Evolutionary conservation across 2,888 invertebrate genomes (phyloP), one percentile per base, ranked within the genome.

Genomic region (Pelosia muscerda): DNA sequence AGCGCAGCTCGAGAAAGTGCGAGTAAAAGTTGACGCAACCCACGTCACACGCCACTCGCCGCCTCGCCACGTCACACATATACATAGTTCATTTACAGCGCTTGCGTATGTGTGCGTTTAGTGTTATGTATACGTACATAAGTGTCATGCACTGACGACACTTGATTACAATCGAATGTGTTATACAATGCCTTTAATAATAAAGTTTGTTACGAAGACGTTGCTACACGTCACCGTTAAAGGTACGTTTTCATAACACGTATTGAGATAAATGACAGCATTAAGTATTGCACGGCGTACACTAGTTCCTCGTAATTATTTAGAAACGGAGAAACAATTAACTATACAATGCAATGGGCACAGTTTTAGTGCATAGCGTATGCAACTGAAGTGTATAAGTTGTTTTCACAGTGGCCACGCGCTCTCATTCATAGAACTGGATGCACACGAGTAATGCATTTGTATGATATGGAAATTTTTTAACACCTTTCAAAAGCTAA

Each of bases 1-100:
- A 95, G 93, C 87, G 89, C 89, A 88, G 77, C 83, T 74, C 90
- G 92, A 92, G 95, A 95, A 95, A 94, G 94, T 94, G 94, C 92
- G 90, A 94, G 95, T 94, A 94, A 95, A 94, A 95, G 95, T 94
- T 94, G 94, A 95, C 93, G 94, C 94, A 94, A 94, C 90, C 80
- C 84, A 88, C 93, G 94, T 93, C 94, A 93, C 89, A 86, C 84
- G 81, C 78, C 83, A 79, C 79, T 81, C 84, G 81, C 75, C 75
- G 77, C 77, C 76, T 73, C 82, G 83, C 84, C 83, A 84, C 87
- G 86, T 86, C 86, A 88, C 88, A 86, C 87, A 81, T 77, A 84
- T 81, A 83, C 82, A 79, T 73, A 65, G 63, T 65, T 67, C 69
- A 63, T 69, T 49, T 69, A 68, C 60, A 72, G 69, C 70, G 68